Percentiles rank a stretch among this genome's conserved stretches.
Evolutionary conservation across 2,113 vertebrate species (phyloP).

Genomic region (Dasyornis broadbenti): DNA sequence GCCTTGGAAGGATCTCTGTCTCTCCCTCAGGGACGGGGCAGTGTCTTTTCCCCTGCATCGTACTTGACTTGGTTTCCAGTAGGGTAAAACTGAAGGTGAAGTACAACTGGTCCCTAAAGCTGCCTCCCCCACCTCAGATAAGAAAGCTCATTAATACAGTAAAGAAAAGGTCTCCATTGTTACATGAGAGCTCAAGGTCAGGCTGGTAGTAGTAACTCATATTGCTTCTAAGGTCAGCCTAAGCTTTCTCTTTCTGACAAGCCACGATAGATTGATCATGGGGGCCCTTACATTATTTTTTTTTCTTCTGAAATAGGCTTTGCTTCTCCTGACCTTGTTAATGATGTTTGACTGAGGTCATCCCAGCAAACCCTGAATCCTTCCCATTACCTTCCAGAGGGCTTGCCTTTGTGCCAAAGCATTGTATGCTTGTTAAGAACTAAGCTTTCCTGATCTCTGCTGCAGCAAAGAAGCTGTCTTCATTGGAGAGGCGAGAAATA

Average conservation of each 20-base stretch:
- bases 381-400: slow-evolving; percentile 50
- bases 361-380: slow-evolving; percentile 56
- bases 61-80: background rate
- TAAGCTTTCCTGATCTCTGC: slow-evolving; percentile 42
- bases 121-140: slow-evolving; percentile 50
- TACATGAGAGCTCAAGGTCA: slow-evolving; percentile 61
- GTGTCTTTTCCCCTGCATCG: background rate
- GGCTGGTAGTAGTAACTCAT: slow-evolving; percentile 65
- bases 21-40: background rate
- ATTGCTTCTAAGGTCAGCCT: slow-evolving; percentile 65
- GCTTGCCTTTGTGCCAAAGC: slow-evolving; percentile 43
- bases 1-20: background rate
- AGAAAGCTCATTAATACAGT: slow-evolving; percentile 57
- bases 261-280: slow-evolving; percentile 58
- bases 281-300: slow-evolving; percentile 40
- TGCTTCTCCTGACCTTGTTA: slow-evolving; percentile 66
- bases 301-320: slow-evolving; percentile 45
- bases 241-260: slow-evolving; percentile 61
- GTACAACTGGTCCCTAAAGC: slow-evolving; percentile 1
- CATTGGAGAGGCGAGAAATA: slow-evolving; percentile 3
- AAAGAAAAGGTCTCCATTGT: slow-evolving; percentile 50
- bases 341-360: slow-evolving; percentile 66
- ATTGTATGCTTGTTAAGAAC: slow-evolving; percentile 45
- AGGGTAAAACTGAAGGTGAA: slow-evolving; percentile 14
- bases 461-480: slow-evolving; percentile 19